Evolutionary conservation across 2,113 vertebrate genomes (phyloP).

Genomic region (Eptesicus fuscus): DNA sequence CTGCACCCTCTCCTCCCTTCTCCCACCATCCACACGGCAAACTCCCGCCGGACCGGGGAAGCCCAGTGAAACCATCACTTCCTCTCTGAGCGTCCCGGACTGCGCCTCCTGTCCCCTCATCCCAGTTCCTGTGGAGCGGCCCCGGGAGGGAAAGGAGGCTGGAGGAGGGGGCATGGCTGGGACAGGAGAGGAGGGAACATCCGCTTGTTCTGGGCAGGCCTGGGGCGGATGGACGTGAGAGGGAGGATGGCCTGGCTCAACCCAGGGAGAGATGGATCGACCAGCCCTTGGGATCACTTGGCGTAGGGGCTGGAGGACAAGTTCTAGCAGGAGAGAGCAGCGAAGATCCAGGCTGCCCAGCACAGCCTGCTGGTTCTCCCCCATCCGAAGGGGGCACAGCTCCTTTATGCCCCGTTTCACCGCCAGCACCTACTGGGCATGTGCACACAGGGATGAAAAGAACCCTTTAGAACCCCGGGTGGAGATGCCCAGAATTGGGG

Average conservation of each 20-base stretch:
- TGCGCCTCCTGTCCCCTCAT: neutral
- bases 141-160: neutral
- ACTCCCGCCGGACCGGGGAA: neutral
- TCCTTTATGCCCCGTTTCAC: neutral
- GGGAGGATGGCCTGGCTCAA: neutral
- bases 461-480: neutral
- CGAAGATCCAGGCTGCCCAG: neutral
- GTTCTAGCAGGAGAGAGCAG: neutral
- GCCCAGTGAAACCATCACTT: neutral
- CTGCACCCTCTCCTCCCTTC: neutral
- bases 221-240: neutral
- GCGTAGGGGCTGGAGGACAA: neutral
- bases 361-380: accelerated
- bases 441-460: neutral
- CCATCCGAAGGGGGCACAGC: neutral
- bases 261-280: neutral
- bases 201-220: neutral
- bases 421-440: neutral
- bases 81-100: neutral
- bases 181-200: neutral
- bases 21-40: neutral
- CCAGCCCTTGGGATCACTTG: neutral
- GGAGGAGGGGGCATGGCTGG: neutral
- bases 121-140: neutral
- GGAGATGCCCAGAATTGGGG: neutral